phyloP scores from a whole-genome alignment of 1,140 invertebrate genomes.

The Nebria ingens region DNA sequence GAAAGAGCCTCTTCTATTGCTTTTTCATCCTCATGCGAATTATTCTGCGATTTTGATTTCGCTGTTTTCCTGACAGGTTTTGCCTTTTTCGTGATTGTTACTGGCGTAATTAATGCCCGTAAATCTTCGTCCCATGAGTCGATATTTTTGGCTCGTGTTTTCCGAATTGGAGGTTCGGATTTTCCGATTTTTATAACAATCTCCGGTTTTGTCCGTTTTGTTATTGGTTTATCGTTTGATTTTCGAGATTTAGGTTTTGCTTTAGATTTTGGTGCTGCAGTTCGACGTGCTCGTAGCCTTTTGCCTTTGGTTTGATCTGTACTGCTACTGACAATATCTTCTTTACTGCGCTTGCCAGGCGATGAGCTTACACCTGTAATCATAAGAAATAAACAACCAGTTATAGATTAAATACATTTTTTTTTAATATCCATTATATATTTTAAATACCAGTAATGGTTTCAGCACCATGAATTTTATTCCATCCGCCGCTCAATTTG shows the following conservation, averaged over 20 bases:
- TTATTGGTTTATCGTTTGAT: not conserved
- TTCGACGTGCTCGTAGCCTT: not conserved
- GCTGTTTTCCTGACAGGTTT: not conserved
- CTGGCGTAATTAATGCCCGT: not conserved
- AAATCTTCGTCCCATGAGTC: not conserved
- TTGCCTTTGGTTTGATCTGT: too few species aligned
- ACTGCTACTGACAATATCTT: too few species aligned
- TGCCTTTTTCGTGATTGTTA: not conserved
- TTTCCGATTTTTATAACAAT: not conserved
- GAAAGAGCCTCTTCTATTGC: not conserved
- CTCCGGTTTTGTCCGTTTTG: not conserved
- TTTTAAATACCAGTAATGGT: too few species aligned
- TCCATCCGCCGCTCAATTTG: not conserved
- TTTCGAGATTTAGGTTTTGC: too few species aligned
- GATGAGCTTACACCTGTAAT: too few species aligned
- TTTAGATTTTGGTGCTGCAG: not conserved
- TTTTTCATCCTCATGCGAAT: not conserved
- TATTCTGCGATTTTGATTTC: not conserved
- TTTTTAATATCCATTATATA: too few species aligned
- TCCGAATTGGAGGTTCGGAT: not conserved
- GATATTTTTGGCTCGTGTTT: not conserved
- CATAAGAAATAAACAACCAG: too few species aligned
- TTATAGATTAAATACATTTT: too few species aligned
- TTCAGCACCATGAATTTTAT: not conserved
- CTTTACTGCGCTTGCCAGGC: too few species aligned